A percentile compares a stretch with the other conserved stretches of the same genome.
phyloP scores from a whole-genome alignment of 2,888 invertebrate species.

The Pollenia griseotomentosa region DNA sequence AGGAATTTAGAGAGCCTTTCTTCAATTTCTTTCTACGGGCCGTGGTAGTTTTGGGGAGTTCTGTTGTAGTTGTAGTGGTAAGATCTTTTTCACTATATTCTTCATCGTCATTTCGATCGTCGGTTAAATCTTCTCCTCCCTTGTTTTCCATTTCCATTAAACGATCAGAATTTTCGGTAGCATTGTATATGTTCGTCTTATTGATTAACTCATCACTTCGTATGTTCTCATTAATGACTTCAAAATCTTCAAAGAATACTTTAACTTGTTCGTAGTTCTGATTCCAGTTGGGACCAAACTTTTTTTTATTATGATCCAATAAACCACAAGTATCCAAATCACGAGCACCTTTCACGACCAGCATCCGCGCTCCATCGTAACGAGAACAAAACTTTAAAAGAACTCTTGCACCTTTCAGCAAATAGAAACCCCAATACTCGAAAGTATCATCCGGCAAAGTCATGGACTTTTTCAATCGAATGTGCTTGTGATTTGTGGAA shows the following conservation, averaged over 20 bases:
- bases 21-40: slow-evolving; percentile 77
- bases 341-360: slow-evolving; percentile 92
- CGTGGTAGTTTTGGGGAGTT: slow-evolving; percentile 44
- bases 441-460: slow-evolving; percentile 92
- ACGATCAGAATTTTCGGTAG: slow-evolving; percentile 47
- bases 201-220: slow-evolving; percentile 70
- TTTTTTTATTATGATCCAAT: slow-evolving; percentile 88
- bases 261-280: slow-evolving; percentile 84
- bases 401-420: slow-evolving; percentile 91
- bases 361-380: slow-evolving; percentile 90
- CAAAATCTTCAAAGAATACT: slow-evolving; percentile 87
- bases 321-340: slow-evolving; percentile 91
- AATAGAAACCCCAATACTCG: slow-evolving; percentile 95
- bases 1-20: slow-evolving; percentile 75
- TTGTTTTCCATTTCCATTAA: slow-evolving; percentile 81
- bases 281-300: slow-evolving; percentile 86
- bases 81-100: slow-evolving; percentile 17
- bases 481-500: slow-evolving; percentile 89
- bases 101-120: slow-evolving; percentile 73
- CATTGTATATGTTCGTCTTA: neutral
- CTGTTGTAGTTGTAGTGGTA: slow-evolving; percentile 47
- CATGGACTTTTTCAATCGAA: slow-evolving; percentile 92
- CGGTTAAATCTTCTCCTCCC: slow-evolving; percentile 81
- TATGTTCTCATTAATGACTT: slow-evolving; percentile 82
- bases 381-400: slow-evolving; percentile 92